phyloP scores from a whole-genome alignment of 2,113 vertebrate genomes.

The Mionectes macconnelli region DNA sequence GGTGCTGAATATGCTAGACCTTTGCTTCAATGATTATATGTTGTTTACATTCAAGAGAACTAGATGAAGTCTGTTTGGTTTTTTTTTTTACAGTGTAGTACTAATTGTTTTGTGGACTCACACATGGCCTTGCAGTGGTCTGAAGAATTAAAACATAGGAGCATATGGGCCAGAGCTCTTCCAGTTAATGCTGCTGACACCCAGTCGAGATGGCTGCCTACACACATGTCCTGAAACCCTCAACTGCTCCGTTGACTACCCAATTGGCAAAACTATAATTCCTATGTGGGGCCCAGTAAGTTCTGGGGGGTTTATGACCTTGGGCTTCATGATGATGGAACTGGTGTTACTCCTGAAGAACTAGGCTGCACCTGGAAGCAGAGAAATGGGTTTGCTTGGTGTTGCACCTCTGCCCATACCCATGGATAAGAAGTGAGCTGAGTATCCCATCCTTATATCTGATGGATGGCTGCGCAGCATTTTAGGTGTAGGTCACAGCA shows the following conservation, averaged over 20 bases:
- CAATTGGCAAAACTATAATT: background rate
- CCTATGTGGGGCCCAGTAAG: background rate
- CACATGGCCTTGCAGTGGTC: background rate
- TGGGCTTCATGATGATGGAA: background rate
- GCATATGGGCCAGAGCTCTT: background rate
- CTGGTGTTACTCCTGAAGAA: background rate
- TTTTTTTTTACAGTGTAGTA: background rate
- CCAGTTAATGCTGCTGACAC: background rate
- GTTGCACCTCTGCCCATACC: background rate
- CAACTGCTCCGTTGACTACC: background rate
- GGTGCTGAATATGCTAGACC: background rate
- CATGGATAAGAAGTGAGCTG: background rate
- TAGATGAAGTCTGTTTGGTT: background rate
- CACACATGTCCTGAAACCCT: accelerated
- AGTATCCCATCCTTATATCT: background rate
- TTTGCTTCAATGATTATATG: background rate
- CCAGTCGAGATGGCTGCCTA: background rate
- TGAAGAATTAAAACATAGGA: background rate
- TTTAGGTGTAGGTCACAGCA: background rate
- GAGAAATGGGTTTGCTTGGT: background rate
- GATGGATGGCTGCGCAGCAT: accelerated
- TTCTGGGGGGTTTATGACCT: background rate
- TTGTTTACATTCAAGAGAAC: background rate
- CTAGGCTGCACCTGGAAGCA: background rate
- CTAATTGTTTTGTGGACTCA: background rate